phyloP scores from a whole-genome alignment of 2,888 invertebrate genomes.

The Pterobdella sp. region DNA sequence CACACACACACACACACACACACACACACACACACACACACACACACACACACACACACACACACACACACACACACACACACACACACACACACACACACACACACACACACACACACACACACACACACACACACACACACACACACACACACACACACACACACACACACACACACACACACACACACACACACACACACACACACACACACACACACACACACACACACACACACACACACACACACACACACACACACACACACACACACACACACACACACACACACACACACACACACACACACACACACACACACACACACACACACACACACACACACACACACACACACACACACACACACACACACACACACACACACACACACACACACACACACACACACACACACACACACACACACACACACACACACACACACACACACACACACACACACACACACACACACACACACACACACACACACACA shows the following conservation, averaged over 20 bases:
- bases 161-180: not conserved
- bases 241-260: not conserved
- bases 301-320: not conserved
- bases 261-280: not conserved
- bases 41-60: conserved; percentile 1
- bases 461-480: not conserved
- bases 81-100: conserved; percentile 1
- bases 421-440: not conserved
- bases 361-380: not conserved
- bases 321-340: not conserved
- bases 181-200: not conserved
- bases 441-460: not conserved
- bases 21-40: conserved; percentile 1
- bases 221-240: not conserved
- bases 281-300: not conserved
- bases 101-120: conserved; percentile 1
- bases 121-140: conserved; percentile 1
- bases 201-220: not conserved
- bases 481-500: not conserved
- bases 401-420: not conserved
- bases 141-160: not conserved
- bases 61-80: conserved; percentile 1
- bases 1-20: conserved; percentile 1
- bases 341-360: not conserved
- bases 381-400: not conserved